Evolutionary conservation across 2,113 vertebrate species (phyloP).

Genomic region (Zapornia atra): DNA sequence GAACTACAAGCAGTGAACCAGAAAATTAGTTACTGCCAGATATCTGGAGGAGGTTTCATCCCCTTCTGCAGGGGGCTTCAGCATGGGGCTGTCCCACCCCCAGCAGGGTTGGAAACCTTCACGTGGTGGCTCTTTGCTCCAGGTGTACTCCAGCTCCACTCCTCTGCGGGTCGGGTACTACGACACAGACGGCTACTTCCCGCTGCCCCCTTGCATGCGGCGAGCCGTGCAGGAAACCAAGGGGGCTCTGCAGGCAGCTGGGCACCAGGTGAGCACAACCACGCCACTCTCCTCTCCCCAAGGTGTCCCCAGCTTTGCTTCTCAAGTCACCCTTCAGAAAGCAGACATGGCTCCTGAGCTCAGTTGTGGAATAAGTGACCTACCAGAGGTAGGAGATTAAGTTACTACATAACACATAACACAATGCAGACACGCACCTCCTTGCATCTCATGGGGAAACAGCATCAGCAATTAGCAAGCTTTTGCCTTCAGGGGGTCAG

Average conservation of each 20-base stretch:
- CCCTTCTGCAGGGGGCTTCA: background rate
- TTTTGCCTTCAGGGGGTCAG: background rate
- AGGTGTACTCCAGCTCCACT: slow-evolving; percentile 82
- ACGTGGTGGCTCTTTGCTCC: background rate
- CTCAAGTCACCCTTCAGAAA: background rate
- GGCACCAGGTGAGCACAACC: slow-evolving; percentile 81
- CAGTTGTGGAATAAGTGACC: background rate
- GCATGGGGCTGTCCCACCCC: background rate
- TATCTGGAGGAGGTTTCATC: background rate
- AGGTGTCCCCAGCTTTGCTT: background rate
- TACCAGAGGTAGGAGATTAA: background rate
- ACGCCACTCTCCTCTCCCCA: background rate
- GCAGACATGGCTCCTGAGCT: background rate
- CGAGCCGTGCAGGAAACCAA: slow-evolving; percentile 82
- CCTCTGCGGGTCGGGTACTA: slow-evolving; percentile 87
- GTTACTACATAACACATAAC: background rate
- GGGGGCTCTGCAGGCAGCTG: slow-evolving; percentile 82
- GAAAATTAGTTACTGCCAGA: background rate
- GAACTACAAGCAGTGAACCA: background rate
- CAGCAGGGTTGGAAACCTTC: background rate
- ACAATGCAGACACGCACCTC: background rate
- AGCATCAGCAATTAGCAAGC: background rate
- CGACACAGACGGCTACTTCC: slow-evolving; percentile 77
- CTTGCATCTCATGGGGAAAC: background rate
- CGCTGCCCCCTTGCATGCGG: slow-evolving; percentile 82